phyloP scores from a whole-genome alignment of 2,797 vertebrate species.

The Streptopelia turtur region DNA sequence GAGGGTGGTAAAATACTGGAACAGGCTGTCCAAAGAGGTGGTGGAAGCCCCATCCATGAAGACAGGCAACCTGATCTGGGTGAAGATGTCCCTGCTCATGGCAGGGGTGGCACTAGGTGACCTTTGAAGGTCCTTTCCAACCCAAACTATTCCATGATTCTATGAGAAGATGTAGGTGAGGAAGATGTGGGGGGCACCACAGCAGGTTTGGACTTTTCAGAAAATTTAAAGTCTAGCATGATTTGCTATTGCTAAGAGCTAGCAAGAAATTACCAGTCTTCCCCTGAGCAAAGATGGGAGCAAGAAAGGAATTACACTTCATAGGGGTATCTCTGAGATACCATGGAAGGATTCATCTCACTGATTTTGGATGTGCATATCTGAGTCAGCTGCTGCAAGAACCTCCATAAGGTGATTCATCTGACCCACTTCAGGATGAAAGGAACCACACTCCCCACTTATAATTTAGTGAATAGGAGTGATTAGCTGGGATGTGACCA shows the following conservation, averaged over 20 bases:
- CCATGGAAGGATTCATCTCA: background rate
- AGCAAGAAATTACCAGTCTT: background rate
- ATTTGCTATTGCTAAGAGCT: background rate
- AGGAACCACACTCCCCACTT: background rate
- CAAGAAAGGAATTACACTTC: background rate
- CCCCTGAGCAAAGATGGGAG: background rate
- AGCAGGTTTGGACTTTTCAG: background rate
- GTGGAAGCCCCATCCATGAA: too few relatives aligned
- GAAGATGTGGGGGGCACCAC: background rate
- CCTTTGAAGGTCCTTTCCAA: too few relatives aligned
- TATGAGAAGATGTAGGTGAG: background rate
- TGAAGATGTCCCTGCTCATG: too few relatives aligned
- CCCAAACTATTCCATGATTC: too few relatives aligned
- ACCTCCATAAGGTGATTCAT: background rate
- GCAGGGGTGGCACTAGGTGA: too few relatives aligned
- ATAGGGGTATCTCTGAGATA: accelerated
- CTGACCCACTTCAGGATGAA: background rate
- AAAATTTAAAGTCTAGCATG: background rate
- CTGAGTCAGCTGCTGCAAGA: background rate
- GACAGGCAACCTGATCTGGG: too few relatives aligned
- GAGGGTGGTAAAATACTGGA: too few relatives aligned
- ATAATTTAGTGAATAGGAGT: accelerated
- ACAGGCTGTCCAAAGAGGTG: too few relatives aligned
- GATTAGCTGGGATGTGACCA: background rate
- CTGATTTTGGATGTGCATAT: background rate